These are phyloP conservation scores for Ginglymostoma cirratum DNA, from an alignment of 2,113 vertebrate species.

Conservation along the genomic window DNA sequence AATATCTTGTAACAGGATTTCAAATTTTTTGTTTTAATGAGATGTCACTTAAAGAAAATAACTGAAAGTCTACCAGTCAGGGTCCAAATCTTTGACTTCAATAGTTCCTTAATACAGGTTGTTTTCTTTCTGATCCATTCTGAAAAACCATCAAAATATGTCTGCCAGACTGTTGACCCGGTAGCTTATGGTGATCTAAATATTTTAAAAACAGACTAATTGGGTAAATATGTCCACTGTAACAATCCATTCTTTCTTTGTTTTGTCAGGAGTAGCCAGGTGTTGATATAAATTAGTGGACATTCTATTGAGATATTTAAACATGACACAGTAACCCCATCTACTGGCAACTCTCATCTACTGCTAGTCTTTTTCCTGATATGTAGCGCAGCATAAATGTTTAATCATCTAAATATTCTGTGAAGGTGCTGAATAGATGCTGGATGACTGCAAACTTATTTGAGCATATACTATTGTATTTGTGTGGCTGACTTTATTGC, in stretches of 20 bases:
- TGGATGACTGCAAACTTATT: background rate
- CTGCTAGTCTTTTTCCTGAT: background rate
- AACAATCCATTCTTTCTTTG: background rate
- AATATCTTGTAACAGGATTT: background rate
- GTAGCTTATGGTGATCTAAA: background rate
- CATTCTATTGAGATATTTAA: background rate
- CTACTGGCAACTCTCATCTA: conserved; percentile 1
- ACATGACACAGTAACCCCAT: background rate
- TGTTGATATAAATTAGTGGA: background rate
- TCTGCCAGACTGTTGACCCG: background rate
- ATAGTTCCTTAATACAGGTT: background rate
- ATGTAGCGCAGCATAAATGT: too few species aligned
- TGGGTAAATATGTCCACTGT: background rate
- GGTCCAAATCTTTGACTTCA: background rate
- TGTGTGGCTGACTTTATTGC: background rate
- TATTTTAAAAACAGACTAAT: background rate
- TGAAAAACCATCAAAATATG: background rate
- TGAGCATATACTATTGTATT: background rate
- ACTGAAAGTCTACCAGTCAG: too few species aligned
- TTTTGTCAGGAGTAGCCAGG: background rate
- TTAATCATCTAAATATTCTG: background rate
- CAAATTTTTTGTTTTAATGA: background rate
- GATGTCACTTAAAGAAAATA: background rate
- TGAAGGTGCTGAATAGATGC: background rate
- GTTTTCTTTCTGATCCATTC: background rate